These are phyloP conservation scores for Rhynchonycteris naso DNA, from an alignment of 2,797 vertebrate genomes.

Conservation along the genomic window DNA sequence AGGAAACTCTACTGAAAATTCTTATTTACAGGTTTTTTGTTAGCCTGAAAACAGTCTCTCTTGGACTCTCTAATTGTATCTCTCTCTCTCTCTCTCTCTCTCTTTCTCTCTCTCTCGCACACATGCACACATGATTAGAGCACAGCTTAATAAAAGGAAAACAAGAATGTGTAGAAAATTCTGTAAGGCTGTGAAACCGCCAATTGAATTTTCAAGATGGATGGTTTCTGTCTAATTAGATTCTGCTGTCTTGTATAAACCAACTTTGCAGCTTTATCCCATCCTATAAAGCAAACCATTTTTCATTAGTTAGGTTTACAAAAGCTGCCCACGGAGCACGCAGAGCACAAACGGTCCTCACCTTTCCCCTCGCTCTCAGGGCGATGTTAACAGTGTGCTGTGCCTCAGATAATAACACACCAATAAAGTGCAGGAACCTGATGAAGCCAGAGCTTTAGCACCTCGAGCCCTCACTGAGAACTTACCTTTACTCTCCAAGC, in stretches of 20 bases:
- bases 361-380: background rate
- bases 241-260: conserved; percentile 45
- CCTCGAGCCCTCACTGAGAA: background rate
- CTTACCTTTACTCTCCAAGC: background rate
- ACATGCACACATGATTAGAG: background rate
- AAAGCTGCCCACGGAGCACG: background rate
- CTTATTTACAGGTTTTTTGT: background rate
- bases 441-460: background rate
- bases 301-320: conserved; percentile 43
- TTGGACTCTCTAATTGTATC: background rate
- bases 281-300: background rate
- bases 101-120: background rate
- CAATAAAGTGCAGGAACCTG: background rate
- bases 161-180: conserved; percentile 28
- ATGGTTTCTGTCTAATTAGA: conserved; percentile 57
- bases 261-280: background rate
- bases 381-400: background rate
- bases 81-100: background rate
- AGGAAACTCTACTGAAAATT: background rate
- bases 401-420: background rate
- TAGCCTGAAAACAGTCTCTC: background rate
- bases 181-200: conserved; percentile 40
- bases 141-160: conserved; percentile 23
- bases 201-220: conserved; percentile 64
- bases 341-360: background rate